phyloP scores from a whole-genome alignment of 2,113 vertebrate species.

The Psittacara wagleri region DNA sequence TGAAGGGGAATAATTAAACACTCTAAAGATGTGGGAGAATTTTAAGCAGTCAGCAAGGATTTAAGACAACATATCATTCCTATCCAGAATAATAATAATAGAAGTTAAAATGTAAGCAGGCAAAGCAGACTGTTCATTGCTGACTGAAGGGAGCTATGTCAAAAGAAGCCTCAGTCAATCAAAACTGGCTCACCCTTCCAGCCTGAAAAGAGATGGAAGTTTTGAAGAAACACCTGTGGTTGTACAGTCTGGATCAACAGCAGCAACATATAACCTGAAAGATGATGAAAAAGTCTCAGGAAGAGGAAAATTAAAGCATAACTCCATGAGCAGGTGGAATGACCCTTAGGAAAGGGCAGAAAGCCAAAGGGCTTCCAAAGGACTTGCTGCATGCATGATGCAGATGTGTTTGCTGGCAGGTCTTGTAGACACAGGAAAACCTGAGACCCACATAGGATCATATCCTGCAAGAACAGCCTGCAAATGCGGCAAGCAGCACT shows the following conservation, averaged over 20 bases:
- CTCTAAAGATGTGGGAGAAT: slow-evolving; percentile 59
- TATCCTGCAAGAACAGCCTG: neutral
- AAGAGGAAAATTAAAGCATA: neutral
- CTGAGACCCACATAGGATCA: fast-evolving
- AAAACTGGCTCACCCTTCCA: neutral
- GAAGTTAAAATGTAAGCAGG: neutral
- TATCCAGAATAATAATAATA: neutral
- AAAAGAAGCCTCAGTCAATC: neutral
- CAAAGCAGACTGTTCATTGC: neutral
- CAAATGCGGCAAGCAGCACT: neutral
- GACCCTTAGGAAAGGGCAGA: neutral
- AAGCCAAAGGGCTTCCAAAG: neutral
- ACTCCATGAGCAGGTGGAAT: neutral
- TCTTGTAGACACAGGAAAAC: neutral
- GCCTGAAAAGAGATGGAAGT: neutral
- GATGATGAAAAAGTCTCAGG: neutral
- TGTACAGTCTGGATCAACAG: neutral
- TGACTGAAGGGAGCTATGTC: neutral
- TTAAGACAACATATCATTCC: slow-evolving; percentile 49
- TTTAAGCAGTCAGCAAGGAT: slow-evolving; percentile 64
- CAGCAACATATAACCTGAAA: fast-evolving
- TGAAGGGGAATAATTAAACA: slow-evolving; percentile 70
- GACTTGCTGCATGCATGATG: neutral
- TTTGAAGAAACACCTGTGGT: neutral
- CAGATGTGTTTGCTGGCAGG: neutral